Base-by-base conservation (phyloP, 2,797 vertebrate species). In the Microctenopoma steveboyesi region DNA sequence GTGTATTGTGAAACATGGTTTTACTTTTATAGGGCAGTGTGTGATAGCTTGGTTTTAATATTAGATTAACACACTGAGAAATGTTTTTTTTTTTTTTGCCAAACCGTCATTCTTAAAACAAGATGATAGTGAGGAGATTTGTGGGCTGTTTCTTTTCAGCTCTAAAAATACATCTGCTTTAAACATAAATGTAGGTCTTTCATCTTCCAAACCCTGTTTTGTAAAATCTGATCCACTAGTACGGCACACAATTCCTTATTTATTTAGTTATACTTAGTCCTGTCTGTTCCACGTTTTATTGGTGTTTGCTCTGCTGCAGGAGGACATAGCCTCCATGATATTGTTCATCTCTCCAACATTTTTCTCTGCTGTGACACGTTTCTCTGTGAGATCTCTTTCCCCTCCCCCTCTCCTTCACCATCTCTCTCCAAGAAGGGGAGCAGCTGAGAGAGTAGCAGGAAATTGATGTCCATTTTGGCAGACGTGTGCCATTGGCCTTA, bases 401-500 rank as follows among this genome's bases (percentile, higher is more conserved):
- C 84, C 51, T 82, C 79, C 89, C 86, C 82, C 76, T 64, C 72
- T 77, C 54, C 66, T 74, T 71, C 65, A 64, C 56, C 53, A 72
- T 69, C 58, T 25, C 73, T 79, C 66, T 57, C 62, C 16, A 65
- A 78, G 78, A 87, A 79, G 75, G 82, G 85, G 77, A 90, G 88
- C 91, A 92, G 91, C 89, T 92, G 88, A 90, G 79, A 78, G 68
- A 86, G 61, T 84, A 86, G 86, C 79, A 82, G 63, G 86, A 84
- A 90, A 88, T 91, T 90, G 89, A 69, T 10, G n/a, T 73, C 63
- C 68, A 70, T 88, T 52, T 88, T 64, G 72, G 58, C 46, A 82
- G 78, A 85, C 86, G 82, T 69, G 64, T 55, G 64, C 73, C 46
- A 60, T 80, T 64, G 71, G 66, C 56, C 60, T 69, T 25, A 27